These are phyloP conservation scores for Idris sp. DNA, from an alignment of 1,140 invertebrate species.

Conservation along the genomic window DNA sequence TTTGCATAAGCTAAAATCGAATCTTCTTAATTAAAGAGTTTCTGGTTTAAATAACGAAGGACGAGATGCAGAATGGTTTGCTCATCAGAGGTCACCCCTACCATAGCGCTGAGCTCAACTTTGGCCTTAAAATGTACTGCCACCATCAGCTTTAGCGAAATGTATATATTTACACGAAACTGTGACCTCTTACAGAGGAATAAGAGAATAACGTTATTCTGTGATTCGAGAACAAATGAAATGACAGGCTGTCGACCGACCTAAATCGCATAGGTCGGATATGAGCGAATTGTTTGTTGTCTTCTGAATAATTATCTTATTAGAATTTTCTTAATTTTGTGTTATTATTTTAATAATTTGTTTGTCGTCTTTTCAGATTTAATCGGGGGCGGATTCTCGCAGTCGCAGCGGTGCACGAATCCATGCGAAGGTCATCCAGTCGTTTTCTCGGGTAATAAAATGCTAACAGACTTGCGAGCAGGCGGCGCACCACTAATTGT, in stretches of 20 bases:
- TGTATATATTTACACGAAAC: constrained; percentile 44
- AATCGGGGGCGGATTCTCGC: constrained; percentile 65
- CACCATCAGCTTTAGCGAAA: constrained; percentile 35
- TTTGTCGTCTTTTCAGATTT: constrained; percentile 45
- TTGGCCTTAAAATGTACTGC: constrained; percentile 46
- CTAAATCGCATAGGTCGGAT: constrained; percentile 22
- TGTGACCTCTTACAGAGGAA: constrained; percentile 58
- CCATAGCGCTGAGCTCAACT: constrained; percentile 50
- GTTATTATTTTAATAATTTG: too few relatives aligned
- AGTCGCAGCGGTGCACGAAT: constrained; percentile 72
- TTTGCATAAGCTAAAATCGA: constrained; percentile 1
- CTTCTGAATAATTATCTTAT: too few relatives aligned
- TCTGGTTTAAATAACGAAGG: constrained; percentile 28
- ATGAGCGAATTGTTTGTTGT: constrained; percentile 26
- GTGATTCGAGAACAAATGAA: constrained; percentile 27
- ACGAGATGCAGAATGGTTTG: constrained; percentile 34
- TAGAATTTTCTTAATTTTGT: too few relatives aligned
- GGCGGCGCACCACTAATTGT: constrained; percentile 45
- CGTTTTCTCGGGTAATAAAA: constrained; percentile 72
- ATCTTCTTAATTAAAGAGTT: constrained; percentile 15
- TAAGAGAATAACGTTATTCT: constrained; percentile 48
- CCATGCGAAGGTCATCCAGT: constrained; percentile 72
- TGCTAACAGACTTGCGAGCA: constrained; percentile 75
- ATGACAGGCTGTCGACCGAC: constrained; percentile 21
- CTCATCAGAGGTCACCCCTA: constrained; percentile 61